These are phyloP conservation scores for Drosophila algonquin DNA, from an alignment of 2,888 invertebrate species.

Conservation along the genomic window DNA sequence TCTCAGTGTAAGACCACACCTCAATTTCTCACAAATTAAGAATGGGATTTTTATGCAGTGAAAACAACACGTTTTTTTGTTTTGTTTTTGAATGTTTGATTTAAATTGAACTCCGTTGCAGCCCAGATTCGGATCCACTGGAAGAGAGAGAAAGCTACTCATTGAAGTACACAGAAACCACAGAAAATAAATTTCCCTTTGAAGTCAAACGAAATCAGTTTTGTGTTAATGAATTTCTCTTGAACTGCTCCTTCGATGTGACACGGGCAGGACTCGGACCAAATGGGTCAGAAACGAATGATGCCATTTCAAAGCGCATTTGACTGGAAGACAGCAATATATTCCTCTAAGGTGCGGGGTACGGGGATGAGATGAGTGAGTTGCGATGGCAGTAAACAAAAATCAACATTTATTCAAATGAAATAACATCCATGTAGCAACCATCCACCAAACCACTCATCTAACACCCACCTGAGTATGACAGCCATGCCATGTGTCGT, in stretches of 20 bases:
- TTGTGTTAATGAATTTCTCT: conserved; percentile 48
- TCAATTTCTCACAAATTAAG: conserved; percentile 56
- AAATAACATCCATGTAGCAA: conserved; percentile 52
- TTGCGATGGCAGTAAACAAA: conserved; percentile 5
- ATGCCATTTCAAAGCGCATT: conserved; percentile 59
- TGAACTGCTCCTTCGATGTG: conserved; percentile 10
- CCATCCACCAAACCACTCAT: not conserved
- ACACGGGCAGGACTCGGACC: not conserved
- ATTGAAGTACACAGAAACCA: conserved; percentile 44
- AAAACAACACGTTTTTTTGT: conserved; percentile 47
- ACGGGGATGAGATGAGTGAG: not conserved
- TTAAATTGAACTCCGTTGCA: conserved; percentile 25
- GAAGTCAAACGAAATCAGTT: conserved; percentile 64
- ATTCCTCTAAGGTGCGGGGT: conserved; percentile 47
- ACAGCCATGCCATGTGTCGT: not conserved
- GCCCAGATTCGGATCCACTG: not conserved
- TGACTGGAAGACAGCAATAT: conserved; percentile 72
- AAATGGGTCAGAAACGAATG: conserved; percentile 33
- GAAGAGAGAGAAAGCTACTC: not conserved
- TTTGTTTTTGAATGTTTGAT: not conserved
- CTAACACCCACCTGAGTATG: conserved; percentile 1
- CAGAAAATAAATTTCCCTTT: conserved; percentile 67
- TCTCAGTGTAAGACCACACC: conserved; percentile 7
- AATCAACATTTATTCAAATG: conserved; percentile 42
- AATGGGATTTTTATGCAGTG: conserved; percentile 59